Evolutionary conservation across 2,797 vertebrate species (phyloP).

Genomic region (Notolabrus celidotus): DNA sequence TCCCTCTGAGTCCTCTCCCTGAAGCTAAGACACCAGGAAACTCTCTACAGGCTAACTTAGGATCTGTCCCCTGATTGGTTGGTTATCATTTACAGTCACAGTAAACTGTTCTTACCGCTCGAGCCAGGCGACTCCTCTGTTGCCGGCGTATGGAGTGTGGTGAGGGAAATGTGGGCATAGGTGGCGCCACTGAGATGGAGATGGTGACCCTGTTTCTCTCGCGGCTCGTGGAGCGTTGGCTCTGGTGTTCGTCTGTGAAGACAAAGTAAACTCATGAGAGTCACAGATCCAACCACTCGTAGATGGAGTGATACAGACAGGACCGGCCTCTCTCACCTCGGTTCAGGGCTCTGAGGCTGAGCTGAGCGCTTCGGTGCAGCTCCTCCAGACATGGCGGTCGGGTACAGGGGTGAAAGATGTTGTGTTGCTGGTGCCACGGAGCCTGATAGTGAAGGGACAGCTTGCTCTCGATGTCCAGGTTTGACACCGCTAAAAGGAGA

Average conservation of each 20-base stretch:
- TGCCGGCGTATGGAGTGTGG: slow-evolving; percentile 89
- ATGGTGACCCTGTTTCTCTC: slow-evolving; percentile 90
- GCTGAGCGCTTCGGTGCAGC: slow-evolving; percentile 92
- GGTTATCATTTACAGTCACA: neutral
- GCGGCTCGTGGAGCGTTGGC: slow-evolving; percentile 88
- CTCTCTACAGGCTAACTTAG: neutral
- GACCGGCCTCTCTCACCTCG: slow-evolving; percentile 83
- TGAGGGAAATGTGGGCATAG: slow-evolving; percentile 93
- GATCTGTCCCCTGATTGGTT: neutral
- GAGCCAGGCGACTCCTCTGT: slow-evolving; percentile 89
- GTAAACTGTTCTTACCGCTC: slow-evolving; percentile 85
- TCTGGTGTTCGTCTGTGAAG: slow-evolving; percentile 90
- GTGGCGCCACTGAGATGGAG: slow-evolving; percentile 90
- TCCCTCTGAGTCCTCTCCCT: too few relatives aligned
- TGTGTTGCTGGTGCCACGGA: slow-evolving; percentile 96
- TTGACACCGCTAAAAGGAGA: slow-evolving; percentile 91
- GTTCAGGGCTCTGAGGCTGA: slow-evolving; percentile 91
- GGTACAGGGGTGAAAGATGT: slow-evolving; percentile 92
- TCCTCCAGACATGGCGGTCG: slow-evolving; percentile 94
- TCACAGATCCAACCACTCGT: neutral
- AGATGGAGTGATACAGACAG: neutral
- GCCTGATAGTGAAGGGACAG: slow-evolving; percentile 93
- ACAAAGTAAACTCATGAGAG: slow-evolving; percentile 15
- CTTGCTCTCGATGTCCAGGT: slow-evolving; percentile 96
- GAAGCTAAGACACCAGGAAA: too few relatives aligned